Percentiles rank a stretch among this genome's conserved stretches.
Conservation (phyloP, 2,113 vertebrate species). For the Urocynchramus pylzowi region DNA sequence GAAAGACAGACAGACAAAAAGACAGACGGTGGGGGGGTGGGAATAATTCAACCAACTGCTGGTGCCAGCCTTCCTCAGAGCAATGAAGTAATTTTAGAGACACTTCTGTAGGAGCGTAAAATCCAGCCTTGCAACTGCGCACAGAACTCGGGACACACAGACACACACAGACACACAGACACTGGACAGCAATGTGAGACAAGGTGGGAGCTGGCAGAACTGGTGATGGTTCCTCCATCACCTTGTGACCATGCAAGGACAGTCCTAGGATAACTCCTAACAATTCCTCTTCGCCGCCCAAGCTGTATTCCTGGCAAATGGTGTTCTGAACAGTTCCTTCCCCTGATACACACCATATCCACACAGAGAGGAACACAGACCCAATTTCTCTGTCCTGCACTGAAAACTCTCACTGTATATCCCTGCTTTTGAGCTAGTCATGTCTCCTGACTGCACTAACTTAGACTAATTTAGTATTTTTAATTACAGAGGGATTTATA, state of each 20-base stretch:
- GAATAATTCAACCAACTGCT: background rate
- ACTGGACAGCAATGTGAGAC: background rate
- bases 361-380: background rate
- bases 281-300: background rate
- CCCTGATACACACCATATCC: background rate
- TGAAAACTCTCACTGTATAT: background rate
- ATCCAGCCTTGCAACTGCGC: background rate
- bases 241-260: background rate
- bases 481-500: conserved; percentile 52
- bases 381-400: background rate
- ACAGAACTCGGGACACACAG: background rate
- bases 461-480: conserved; percentile 36
- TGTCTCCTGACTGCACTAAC: background rate
- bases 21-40: background rate
- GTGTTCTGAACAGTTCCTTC: background rate
- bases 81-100: background rate
- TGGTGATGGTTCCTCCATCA: background rate
- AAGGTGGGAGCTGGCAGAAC: background rate
- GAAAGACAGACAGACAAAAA: background rate
- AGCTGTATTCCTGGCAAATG: background rate
- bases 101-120: background rate
- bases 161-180: background rate
- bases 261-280: background rate
- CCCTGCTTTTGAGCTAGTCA: background rate
- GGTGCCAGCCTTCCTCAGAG: background rate